Evolutionary conservation across 2,113 vertebrate species (phyloP).

Genomic region (Anolis carolinensis): DNA sequence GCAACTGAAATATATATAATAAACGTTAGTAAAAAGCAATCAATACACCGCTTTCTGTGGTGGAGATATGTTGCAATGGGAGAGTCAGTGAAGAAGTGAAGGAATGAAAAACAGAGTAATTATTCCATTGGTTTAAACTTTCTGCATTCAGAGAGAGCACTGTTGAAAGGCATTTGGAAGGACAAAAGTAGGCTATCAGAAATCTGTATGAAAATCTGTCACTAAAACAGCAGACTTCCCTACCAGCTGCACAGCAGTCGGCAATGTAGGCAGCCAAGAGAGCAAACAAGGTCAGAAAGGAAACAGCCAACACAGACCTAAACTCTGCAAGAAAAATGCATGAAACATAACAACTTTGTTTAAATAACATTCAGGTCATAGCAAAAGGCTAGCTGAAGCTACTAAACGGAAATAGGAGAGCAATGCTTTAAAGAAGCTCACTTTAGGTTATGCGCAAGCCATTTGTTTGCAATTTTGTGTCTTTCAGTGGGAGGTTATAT

Average conservation of each 20-base stretch:
- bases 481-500: background rate
- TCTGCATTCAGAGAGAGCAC: slow-evolving; percentile 18
- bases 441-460: background rate
- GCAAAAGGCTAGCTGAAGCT: background rate
- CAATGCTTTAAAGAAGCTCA: background rate
- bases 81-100: background rate
- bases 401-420: slow-evolving; percentile 2
- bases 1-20: too few species aligned
- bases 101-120: slow-evolving; percentile 8
- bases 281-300: slow-evolving; percentile 50
- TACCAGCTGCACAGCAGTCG: slow-evolving; percentile 48
- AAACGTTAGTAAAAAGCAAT: background rate
- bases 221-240: slow-evolving; percentile 53
- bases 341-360: slow-evolving; percentile 27
- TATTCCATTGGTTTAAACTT: slow-evolving; percentile 5
- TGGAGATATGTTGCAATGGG: background rate
- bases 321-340: background rate
- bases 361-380: slow-evolving; percentile 24
- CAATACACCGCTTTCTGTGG: background rate
- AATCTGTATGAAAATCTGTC: slow-evolving; percentile 59
- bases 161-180: slow-evolving; percentile 37
- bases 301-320: slow-evolving; percentile 38
- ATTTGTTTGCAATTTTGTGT: background rate
- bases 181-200: slow-evolving; percentile 37
- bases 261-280: slow-evolving; percentile 20